These are phyloP conservation scores for Drosophila pallidifrons DNA, from an alignment of 1,140 invertebrate species.

Conservation along the genomic window DNA sequence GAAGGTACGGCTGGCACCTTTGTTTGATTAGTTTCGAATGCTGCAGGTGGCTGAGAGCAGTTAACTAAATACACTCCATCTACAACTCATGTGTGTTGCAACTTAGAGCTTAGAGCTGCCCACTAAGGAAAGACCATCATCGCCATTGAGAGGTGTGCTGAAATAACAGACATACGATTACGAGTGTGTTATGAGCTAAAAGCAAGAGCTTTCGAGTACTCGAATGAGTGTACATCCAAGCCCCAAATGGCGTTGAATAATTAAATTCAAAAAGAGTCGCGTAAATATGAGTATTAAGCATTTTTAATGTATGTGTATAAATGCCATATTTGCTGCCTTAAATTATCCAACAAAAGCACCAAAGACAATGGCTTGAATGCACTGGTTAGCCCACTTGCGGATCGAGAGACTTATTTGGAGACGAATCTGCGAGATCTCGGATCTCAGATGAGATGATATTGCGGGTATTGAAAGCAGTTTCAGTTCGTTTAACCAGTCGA, in stretches of 20 bases:
- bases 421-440: constrained; percentile 14
- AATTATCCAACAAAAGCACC: constrained; percentile 8
- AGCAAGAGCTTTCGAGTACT: constrained; percentile 7
- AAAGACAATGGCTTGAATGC: constrained; percentile 63
- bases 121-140: constrained; percentile 33
- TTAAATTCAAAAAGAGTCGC: constrained; percentile 63
- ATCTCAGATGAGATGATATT: constrained; percentile 22
- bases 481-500: constrained; percentile 25
- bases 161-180: neutral
- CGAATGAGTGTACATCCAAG: constrained; percentile 35
- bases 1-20: constrained; percentile 6
- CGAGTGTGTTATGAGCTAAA: constrained; percentile 2
- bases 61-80: constrained; percentile 4
- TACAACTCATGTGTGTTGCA: constrained; percentile 5
- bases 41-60: constrained; percentile 1
- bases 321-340: constrained; percentile 59
- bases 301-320: constrained; percentile 58
- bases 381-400: constrained; percentile 73
- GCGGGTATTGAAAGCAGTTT: constrained; percentile 24
- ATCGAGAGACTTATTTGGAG: constrained; percentile 59
- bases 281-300: constrained; percentile 56
- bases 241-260: constrained; percentile 61
- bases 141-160: neutral
- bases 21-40: constrained; percentile 7
- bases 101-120: constrained; percentile 15